phyloP scores from a whole-genome alignment of 2,113 vertebrate genomes.

The Channa argus region DNA sequence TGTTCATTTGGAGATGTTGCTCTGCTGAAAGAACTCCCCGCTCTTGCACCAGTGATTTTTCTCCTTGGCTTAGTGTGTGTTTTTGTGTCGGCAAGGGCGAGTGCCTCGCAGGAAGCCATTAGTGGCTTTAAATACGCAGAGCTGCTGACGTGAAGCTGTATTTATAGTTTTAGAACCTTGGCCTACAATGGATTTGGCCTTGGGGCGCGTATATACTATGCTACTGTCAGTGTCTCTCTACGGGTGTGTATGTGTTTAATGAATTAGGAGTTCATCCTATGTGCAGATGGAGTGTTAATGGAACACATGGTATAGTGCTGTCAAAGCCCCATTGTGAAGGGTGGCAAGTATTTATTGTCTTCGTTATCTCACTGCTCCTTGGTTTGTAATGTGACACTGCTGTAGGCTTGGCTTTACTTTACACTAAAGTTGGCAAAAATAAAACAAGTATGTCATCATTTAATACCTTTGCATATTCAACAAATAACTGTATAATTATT shows the following conservation, averaged over 20 bases:
- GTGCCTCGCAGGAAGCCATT: conserved; percentile 63
- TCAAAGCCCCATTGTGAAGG: conserved; percentile 65
- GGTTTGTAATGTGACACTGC: conserved; percentile 5
- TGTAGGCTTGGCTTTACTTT: conserved; percentile 25
- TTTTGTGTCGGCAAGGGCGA: conserved; percentile 32
- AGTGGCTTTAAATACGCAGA: conserved; percentile 74
- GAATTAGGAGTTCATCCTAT: conserved; percentile 29
- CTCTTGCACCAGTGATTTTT: conserved; percentile 40
- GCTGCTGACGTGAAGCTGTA: conserved; percentile 66
- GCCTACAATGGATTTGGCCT: conserved; percentile 68
- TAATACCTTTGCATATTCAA: too few relatives aligned
- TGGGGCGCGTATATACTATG: conserved; percentile 56
- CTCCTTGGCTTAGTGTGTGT: conserved; percentile 42
- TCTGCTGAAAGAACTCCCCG: conserved; percentile 30
- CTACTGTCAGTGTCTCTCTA: conserved; percentile 37
- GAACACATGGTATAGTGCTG: conserved; percentile 49
- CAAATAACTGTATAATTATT: neutral
- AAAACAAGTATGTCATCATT: too few relatives aligned
- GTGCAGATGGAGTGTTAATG: conserved; percentile 51
- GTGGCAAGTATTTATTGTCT: conserved; percentile 44
- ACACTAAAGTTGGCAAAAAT: neutral
- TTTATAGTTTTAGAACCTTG: conserved; percentile 64
- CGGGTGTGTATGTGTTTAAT: conserved; percentile 35
- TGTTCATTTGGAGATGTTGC: conserved; percentile 38
- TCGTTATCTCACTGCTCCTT: conserved; percentile 11